phyloP scores from a whole-genome alignment of 2,797 vertebrate genomes.

The Thaleichthys pacificus region DNA sequence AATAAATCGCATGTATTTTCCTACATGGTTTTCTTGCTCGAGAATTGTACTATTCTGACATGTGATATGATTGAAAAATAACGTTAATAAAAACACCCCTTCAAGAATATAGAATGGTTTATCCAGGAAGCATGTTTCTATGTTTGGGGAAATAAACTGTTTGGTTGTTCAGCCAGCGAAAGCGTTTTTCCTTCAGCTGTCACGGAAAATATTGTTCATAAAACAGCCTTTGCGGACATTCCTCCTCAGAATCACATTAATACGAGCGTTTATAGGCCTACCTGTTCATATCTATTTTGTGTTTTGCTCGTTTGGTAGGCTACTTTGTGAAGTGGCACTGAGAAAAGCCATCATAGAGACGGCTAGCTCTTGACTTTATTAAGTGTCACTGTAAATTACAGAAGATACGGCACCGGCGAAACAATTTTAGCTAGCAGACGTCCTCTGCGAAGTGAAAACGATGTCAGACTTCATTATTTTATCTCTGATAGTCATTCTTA shows the following conservation, averaged over 20 bases:
- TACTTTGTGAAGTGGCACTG: background rate
- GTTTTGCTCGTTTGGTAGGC: background rate
- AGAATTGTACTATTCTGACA: background rate
- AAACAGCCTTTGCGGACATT: background rate
- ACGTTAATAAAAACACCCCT: background rate
- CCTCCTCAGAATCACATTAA: background rate
- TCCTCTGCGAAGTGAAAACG: background rate
- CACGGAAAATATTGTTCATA: background rate
- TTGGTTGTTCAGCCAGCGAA: background rate
- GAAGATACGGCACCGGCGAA: background rate
- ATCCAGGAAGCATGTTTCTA: slow-evolving; percentile 63
- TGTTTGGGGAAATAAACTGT: slow-evolving; percentile 68
- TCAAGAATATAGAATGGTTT: slow-evolving; percentile 32
- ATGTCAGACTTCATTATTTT: slow-evolving; percentile 86
- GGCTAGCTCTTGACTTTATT: background rate
- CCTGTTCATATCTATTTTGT: background rate
- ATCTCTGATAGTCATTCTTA: slow-evolving; percentile 72
- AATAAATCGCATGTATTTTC: background rate
- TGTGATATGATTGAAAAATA: background rate
- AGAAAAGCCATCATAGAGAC: background rate
- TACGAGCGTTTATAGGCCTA: background rate
- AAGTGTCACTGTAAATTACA: background rate
- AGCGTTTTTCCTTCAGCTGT: background rate
- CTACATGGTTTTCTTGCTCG: background rate
- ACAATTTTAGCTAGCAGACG: background rate